Evolutionary conservation across 2,888 invertebrate species (phyloP), one percentile per base, ranked within the genome.

Genomic region (Notocelia uddmanniana): DNA sequence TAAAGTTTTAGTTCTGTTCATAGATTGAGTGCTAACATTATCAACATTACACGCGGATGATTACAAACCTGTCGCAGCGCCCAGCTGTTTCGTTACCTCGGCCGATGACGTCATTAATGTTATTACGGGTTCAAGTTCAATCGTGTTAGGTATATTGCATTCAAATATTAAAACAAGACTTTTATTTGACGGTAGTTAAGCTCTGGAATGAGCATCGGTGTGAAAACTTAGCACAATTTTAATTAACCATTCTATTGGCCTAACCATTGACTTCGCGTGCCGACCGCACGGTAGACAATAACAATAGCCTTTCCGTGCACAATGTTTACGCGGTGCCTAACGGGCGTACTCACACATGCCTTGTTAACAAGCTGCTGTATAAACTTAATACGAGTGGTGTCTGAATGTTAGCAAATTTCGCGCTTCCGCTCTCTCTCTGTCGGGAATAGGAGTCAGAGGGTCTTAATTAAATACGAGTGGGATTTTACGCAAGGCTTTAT

Each of bases 241-340:
- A 45, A n/a, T 31, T n/a, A 8, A 45, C 45, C 45, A n/a, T 45
- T n/a, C 45, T 45, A n/a, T 5, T 45, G 10, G 11, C 2, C 18
- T 50, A 19, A 50, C 11, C 13, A 45, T 34, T 48, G 15, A 64
- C 34, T 34, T 31, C 10, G 57, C 31, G 23, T 19, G 23, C 13
- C 18, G 45, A 13, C 13, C 45, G 13, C 21, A 21, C 21, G 0
- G 13, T 37, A 13, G 34, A 50, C 15, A 2, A 9, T 21, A 58
- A 50, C 68, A 52, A 59, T 59, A 18, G 19, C 19, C 13, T 26
- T 37, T 10, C 34, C n/a, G 23, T 50, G 23, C 50, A 37, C 11
- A 5, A 23, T 58, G 23, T 59, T 68, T 68, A 68, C 50, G 57
- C 31, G 50, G 50, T 23, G 11, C 50, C 23, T 50, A 68, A 50